Evolutionary conservation across 2,113 vertebrate genomes (phyloP), one percentile per base, ranked within the genome.

Genomic region (Falcunculus frontatus): DNA sequence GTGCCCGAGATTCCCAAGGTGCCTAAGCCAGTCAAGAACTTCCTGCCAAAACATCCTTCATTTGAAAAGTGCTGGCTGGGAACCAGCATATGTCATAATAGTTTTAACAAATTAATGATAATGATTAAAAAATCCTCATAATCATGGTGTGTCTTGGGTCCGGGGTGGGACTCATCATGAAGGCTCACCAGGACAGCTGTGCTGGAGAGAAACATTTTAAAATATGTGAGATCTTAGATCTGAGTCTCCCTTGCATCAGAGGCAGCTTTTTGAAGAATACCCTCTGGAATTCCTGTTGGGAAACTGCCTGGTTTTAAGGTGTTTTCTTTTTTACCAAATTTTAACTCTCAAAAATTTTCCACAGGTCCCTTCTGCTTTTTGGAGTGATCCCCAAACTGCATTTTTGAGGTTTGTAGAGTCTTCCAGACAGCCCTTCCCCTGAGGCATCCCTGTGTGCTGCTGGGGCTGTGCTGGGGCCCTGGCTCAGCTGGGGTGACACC

Each of bases 81-180:
- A 84, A 91, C 49, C 92, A 94, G 44, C 10, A 2, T 15, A 30
- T 79, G 62, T 90, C 88, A 79, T 49, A 83, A 57, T 0, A 5
- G 37, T 53, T 87, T 90, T 87, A 93, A 90, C 57, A 76, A 95
- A 88, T 87, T 90, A 93, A 92, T 69, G 82, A 62, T 56, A 74
- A 57, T 62, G 75, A 87, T 85, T 50, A 13, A 77, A 87, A 84
- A 41, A 29, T 4, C 4, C 7, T 29, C 49, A 70, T 77, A 77
- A 70, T n/a, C 7, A 16, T n/a, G 22, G 13, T 26, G 33, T 81
- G 15, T 27, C 74, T 84, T 65, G 52, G 35, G 87, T 59, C 60
- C 7, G 21, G 60, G 46, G 30, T 46, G 29, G 69, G 73, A 77
- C 39, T 93, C 15, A 65, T 74, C 30, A 20, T 35, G 22, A n/a